A percentile compares a stretch with the other conserved stretches of the same genome.
These are phyloP conservation scores for Balearica regulorum DNA, from an alignment of 2,797 vertebrate species.

Conservation along the genomic window DNA sequence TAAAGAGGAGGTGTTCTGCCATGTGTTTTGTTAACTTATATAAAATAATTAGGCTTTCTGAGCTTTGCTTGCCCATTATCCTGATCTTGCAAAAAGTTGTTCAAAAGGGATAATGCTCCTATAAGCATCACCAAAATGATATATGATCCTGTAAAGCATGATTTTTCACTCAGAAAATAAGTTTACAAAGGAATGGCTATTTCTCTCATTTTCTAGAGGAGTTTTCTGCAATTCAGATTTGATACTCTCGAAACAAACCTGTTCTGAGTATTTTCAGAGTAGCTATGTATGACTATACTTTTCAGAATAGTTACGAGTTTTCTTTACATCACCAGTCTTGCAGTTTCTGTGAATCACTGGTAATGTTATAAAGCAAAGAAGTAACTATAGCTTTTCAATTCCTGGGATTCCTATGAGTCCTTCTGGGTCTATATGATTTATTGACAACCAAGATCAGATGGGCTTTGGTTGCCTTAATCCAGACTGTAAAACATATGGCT, in stretches of 20 bases:
- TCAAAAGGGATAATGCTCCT: background rate
- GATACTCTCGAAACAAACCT: background rate
- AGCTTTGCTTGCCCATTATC: background rate
- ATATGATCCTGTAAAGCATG: background rate
- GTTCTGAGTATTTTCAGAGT: background rate
- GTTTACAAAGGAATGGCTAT: background rate
- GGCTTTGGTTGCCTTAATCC: constrained; percentile 13
- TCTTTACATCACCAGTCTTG: background rate
- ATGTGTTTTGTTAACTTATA: background rate
- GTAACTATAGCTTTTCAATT: background rate
- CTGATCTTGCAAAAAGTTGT: background rate
- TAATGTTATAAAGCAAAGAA: background rate
- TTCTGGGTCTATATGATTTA: background rate
- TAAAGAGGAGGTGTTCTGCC: background rate
- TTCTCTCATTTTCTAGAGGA: background rate
- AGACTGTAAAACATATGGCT: background rate
- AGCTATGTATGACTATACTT: background rate
- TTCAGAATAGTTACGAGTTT: background rate
- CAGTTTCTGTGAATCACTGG: background rate
- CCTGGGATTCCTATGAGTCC: background rate
- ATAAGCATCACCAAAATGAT: background rate
- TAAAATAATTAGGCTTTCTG: background rate
- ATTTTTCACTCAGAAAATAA: background rate
- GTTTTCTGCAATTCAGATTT: background rate
- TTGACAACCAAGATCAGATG: background rate